Evolutionary conservation across 1,140 invertebrate species (phyloP).

Genomic region (Armadillidium nasatum): DNA sequence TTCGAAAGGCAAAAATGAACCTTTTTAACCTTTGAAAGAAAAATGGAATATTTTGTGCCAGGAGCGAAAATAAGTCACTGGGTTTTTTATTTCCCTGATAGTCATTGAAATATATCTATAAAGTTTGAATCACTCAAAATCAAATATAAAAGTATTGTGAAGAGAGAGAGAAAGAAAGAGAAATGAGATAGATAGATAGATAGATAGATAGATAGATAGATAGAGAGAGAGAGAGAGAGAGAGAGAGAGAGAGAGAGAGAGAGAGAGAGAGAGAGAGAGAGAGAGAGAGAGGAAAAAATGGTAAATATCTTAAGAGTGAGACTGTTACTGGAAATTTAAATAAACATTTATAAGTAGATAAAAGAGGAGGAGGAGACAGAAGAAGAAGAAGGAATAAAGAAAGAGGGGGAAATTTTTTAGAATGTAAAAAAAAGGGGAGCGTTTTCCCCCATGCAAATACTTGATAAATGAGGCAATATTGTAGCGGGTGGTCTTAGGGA

Average conservation of each 20-base stretch:
- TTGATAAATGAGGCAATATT: constrained; percentile 8
- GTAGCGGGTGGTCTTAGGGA: constrained; percentile 10
- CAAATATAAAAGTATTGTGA: not conserved
- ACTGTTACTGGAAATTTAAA: not conserved
- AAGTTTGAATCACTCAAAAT: not conserved
- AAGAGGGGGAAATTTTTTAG: too few species aligned
- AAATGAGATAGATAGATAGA: too few species aligned
- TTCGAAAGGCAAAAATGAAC: too few species aligned
- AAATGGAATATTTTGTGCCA: too few species aligned
- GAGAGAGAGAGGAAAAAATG: too few species aligned
- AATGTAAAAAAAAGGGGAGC: not conserved
- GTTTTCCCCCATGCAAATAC: not conserved
- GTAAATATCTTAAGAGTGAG: not conserved
- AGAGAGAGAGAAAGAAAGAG: too few species aligned
- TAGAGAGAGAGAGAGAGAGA: too few species aligned
- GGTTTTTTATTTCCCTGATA: not conserved
- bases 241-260: too few species aligned
- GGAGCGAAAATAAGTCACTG: too few species aligned
- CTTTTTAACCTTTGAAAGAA: too few species aligned
- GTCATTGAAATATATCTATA: not conserved
- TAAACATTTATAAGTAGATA: not conserved
- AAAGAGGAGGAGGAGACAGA: not conserved
- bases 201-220: too few species aligned
- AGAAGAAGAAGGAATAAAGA: not conserved
- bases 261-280: too few species aligned